phyloP scores from a whole-genome alignment of 2,113 vertebrate genomes.

The Emydura subglobosa region DNA sequence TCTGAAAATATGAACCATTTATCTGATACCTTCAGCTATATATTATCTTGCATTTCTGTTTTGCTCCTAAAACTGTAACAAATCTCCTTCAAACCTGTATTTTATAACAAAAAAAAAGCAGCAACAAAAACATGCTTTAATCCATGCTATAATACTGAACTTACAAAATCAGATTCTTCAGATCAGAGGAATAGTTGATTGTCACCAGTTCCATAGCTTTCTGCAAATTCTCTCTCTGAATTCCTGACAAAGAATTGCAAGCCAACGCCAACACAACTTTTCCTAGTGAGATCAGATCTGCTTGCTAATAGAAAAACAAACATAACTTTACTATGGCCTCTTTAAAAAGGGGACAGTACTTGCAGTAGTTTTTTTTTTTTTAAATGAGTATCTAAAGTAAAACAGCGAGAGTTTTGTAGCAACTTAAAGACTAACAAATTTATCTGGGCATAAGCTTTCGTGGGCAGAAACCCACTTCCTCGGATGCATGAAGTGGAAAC shows the following conservation, averaged over 20 bases:
- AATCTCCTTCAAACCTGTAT: not conserved
- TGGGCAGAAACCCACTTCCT: too few species aligned
- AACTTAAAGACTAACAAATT: too few species aligned
- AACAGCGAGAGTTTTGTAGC: too few species aligned
- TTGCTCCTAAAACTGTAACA: not conserved
- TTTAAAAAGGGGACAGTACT: not conserved
- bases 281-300: conserved; percentile 97
- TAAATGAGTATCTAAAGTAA: not conserved
- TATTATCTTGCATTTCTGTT: not conserved
- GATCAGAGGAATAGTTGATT: conserved; percentile 99
- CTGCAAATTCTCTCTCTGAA: conserved; percentile 98
- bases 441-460: too few species aligned
- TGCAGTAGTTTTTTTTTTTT: not conserved
- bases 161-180: conserved; percentile 99
- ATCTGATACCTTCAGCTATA: not conserved
- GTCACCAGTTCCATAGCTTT: conserved; percentile 99
- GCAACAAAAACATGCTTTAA: not conserved
- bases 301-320: conserved; percentile 89
- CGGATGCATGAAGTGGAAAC: too few species aligned
- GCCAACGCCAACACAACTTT: conserved; percentile 98
- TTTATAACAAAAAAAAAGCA: not conserved
- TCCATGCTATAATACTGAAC: conserved; percentile 47
- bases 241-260: conserved; percentile 98
- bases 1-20: not conserved
- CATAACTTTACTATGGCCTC: not conserved